Conservation (phyloP, 2,888 invertebrate species). For the Drosophila prostipennis region DNA sequence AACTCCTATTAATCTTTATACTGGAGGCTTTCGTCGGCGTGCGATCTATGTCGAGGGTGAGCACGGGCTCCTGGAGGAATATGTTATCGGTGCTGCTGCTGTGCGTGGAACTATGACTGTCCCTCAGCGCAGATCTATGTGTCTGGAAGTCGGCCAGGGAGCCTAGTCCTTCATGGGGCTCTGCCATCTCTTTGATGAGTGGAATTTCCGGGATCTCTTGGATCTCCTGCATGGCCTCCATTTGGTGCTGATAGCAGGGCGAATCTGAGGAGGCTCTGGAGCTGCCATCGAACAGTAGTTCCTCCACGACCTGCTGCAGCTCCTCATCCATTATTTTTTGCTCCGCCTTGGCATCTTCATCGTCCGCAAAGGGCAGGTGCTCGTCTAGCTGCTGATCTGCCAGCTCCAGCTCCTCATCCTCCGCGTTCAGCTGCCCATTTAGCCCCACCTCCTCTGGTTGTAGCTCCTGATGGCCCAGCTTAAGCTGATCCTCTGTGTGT, state of each 20-base stretch:
- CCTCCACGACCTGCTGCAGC: slow-evolving; percentile 37
- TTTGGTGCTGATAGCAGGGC: slow-evolving; percentile 56
- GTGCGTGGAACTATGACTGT: slow-evolving; percentile 77
- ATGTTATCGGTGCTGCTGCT: slow-evolving; percentile 82
- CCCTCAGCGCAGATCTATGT: slow-evolving; percentile 67
- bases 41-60: slow-evolving; percentile 83
- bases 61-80: slow-evolving; percentile 84
- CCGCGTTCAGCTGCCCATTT: neutral
- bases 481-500: slow-evolving; percentile 25
- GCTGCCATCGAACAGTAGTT: slow-evolving; percentile 51
- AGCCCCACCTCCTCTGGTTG: neutral
- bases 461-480: neutral
- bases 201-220: slow-evolving; percentile 3
- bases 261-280: slow-evolving; percentile 59
- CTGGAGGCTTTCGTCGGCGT: slow-evolving; percentile 83
- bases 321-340: slow-evolving; percentile 51
- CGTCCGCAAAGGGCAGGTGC: slow-evolving; percentile 10
- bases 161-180: slow-evolving; percentile 17
- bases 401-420: neutral
- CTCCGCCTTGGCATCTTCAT: slow-evolving; percentile 29
- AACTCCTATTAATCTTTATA: slow-evolving; percentile 83
- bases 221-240: slow-evolving; percentile 43
- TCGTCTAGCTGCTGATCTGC: slow-evolving; percentile 5
- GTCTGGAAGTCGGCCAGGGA: slow-evolving; percentile 54
- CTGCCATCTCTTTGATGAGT: slow-evolving; percentile 7